phyloP scores from a whole-genome alignment of 2,113 vertebrate genomes.

The Catharus minimus region DNA sequence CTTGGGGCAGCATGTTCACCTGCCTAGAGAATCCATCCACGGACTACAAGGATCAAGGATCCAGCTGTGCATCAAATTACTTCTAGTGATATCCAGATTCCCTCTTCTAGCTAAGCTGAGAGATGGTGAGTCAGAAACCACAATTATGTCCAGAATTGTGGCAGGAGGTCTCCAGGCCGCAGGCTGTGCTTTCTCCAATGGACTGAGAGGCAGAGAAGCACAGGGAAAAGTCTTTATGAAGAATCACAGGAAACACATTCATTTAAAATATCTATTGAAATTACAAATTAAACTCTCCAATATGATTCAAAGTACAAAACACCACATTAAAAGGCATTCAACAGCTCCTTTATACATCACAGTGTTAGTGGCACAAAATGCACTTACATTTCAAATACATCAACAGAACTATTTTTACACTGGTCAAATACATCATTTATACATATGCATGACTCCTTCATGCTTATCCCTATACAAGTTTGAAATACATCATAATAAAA shows the following conservation, averaged over 20 bases:
- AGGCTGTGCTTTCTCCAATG: not conserved
- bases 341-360: conserved; percentile 83
- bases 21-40: rapidly evolving
- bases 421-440: conserved; percentile 58
- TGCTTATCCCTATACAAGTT: conserved; percentile 74
- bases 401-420: conserved; percentile 62
- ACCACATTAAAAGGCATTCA: conserved; percentile 77
- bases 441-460: conserved; percentile 71
- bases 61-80: not conserved
- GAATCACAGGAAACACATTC: conserved; percentile 52
- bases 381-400: conserved; percentile 75
- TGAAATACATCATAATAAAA: conserved; percentile 63
- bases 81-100: not conserved
- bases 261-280: conserved; percentile 80
- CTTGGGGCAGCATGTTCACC: not conserved
- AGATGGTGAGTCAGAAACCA: not conserved
- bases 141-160: not conserved
- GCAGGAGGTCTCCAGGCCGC: not conserved
- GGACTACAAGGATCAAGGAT: not conserved
- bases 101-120: not conserved
- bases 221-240: not conserved
- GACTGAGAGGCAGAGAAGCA: not conserved
- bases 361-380: conserved; percentile 87
- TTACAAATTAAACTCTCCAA: conserved; percentile 73
- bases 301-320: conserved; percentile 76